Percentiles rank a stretch among this genome's conserved stretches.
Conservation (phyloP, 2,113 vertebrate genomes). For the Forbesichthys agassizii region DNA sequence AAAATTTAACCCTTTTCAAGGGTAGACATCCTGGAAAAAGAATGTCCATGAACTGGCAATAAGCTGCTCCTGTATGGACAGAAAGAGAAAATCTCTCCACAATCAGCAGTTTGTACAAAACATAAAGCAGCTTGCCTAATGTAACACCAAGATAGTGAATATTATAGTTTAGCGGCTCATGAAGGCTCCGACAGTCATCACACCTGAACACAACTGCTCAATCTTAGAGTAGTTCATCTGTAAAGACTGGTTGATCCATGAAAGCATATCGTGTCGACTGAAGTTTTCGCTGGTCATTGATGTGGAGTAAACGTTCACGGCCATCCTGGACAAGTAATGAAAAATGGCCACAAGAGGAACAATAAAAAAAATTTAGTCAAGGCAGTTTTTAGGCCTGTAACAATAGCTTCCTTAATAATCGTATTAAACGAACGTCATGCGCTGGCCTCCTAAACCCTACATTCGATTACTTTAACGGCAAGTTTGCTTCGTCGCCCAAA, state of each 20-base stretch:
- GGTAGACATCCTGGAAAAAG: slow-evolving; percentile 83
- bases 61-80: slow-evolving; percentile 75
- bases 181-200: slow-evolving; percentile 17
- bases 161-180: no score
- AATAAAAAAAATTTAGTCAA: slow-evolving; percentile 2
- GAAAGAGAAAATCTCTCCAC: background rate
- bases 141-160: no score
- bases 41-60: slow-evolving; percentile 89
- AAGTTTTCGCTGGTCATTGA: slow-evolving; percentile 86
- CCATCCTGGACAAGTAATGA: slow-evolving; percentile 73
- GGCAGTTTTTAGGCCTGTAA: background rate
- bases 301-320: slow-evolving; percentile 86
- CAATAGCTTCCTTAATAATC: background rate
- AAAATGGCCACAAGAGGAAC: background rate
- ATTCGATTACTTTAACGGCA: no score
- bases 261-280: slow-evolving; percentile 87
- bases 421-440: no score
- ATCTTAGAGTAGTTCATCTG: slow-evolving; percentile 83
- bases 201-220: slow-evolving; percentile 85
- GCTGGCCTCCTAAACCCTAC: no score
- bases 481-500: no score
- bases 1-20: slow-evolving; percentile 87
- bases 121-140: background rate
- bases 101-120: background rate
- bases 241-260: slow-evolving; percentile 86